Evolutionary conservation across 2,797 vertebrate species (phyloP).

Genomic region (Apogon hyalosoma): DNA sequence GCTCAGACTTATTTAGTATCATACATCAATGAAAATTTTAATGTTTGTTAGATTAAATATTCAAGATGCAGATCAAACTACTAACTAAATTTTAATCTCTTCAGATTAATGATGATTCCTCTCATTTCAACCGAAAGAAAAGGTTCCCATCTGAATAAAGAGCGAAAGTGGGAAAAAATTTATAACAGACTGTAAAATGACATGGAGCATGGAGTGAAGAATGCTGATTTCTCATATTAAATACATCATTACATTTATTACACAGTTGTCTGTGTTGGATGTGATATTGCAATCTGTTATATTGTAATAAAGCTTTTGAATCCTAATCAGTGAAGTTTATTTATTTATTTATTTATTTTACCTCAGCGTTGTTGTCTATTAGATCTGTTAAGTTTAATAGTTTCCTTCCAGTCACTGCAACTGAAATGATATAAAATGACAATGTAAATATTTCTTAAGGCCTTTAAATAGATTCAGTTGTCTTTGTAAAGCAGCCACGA

Average conservation of each 20-base stretch:
- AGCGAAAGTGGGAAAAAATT: constrained; percentile 18
- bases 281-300: constrained; percentile 51
- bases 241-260: constrained; percentile 42
- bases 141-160: constrained; percentile 64
- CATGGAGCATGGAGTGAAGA: constrained; percentile 17
- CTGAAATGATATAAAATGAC: constrained; percentile 23
- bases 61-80: constrained; percentile 30
- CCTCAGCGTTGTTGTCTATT: constrained; percentile 9
- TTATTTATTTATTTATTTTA: constrained; percentile 8
- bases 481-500: constrained; percentile 71
- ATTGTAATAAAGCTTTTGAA: constrained; percentile 76
- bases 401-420: constrained; percentile 23
- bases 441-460: constrained; percentile 41
- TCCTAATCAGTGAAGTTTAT: constrained; percentile 27
- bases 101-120: constrained; percentile 75
- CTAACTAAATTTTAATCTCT: constrained; percentile 61
- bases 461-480: constrained; percentile 50
- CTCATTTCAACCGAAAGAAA: constrained; percentile 74
- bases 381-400: background rate
- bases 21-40: constrained; percentile 21
- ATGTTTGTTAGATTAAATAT: constrained; percentile 50
- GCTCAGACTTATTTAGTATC: constrained; percentile 31
- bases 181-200: constrained; percentile 35
- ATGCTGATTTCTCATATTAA: constrained; percentile 25
- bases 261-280: constrained; percentile 38